Evolutionary conservation across 2,113 vertebrate genomes (phyloP).

Genomic region (Conger conger): DNA sequence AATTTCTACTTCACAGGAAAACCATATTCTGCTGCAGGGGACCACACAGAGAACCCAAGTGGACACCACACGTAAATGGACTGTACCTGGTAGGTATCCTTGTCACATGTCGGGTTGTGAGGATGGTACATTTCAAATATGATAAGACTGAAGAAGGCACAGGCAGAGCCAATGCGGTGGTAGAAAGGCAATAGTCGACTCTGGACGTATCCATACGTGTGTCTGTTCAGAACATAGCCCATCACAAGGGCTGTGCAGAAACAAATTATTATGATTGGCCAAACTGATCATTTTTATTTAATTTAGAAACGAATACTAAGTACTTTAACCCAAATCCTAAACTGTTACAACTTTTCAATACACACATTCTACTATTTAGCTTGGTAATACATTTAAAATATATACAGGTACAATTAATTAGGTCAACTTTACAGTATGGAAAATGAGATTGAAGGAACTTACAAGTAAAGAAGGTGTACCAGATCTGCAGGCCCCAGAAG

Average conservation of each 20-base stretch:
- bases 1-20: neutral
- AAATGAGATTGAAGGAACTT: conserved; percentile 26
- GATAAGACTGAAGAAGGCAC: conserved; percentile 78
- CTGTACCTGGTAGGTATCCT: conserved; percentile 70
- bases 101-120: conserved; percentile 63
- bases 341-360: too few relatives aligned
- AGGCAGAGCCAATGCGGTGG: conserved; percentile 72
- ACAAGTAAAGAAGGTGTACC: conserved; percentile 80
- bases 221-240: conserved; percentile 74
- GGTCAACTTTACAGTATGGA: neutral
- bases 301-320: neutral
- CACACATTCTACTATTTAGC: too few relatives aligned
- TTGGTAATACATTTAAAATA: too few relatives aligned
- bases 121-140: conserved; percentile 75
- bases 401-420: neutral
- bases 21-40: neutral
- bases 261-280: neutral
- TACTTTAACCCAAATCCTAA: too few relatives aligned
- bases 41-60: neutral
- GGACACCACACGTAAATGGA: neutral
- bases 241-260: conserved; percentile 70
- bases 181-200: conserved; percentile 77
- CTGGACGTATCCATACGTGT: conserved; percentile 75
- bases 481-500: conserved; percentile 83
- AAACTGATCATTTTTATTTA: neutral